A percentile compares a stretch with the other conserved stretches of the same genome.
Conservation (phyloP, 2,113 vertebrate species). For the Turdus rufiventris region DNA sequence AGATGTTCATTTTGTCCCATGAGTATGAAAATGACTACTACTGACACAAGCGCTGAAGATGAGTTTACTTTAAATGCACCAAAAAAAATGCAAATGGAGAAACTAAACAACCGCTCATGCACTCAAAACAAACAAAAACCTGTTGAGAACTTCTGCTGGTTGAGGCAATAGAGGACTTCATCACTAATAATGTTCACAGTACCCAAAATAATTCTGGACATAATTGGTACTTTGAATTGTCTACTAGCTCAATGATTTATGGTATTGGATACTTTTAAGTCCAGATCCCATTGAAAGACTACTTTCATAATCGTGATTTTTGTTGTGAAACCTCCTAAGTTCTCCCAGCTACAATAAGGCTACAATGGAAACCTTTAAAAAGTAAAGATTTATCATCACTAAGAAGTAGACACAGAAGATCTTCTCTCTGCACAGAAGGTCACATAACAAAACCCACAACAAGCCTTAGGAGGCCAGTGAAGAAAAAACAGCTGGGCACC, state of each 20-base stretch:
- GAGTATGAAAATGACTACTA: background rate
- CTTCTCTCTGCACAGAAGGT: background rate
- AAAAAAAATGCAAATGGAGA: background rate
- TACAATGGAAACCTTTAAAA: background rate
- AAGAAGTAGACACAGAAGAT: background rate
- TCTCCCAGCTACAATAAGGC: background rate
- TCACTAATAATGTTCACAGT: background rate
- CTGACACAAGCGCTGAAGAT: background rate
- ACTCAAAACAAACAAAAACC: background rate
- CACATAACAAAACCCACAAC: accelerated
- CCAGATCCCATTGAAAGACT: background rate
- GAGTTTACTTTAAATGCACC: background rate
- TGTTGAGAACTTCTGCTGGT: background rate
- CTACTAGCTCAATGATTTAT: background rate
- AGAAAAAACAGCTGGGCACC: background rate
- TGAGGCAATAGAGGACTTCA: background rate
- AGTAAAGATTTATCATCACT: background rate
- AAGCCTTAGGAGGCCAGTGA: background rate
- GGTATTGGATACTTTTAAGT: background rate
- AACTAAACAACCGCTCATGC: background rate
- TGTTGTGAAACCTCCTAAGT: background rate
- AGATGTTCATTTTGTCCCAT: background rate
- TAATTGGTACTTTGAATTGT: background rate
- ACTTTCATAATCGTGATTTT: background rate
- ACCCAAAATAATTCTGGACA: background rate